A percentile compares a stretch with the other conserved stretches of the same genome.
These are phyloP conservation scores for Cryptoblepharus egeriae DNA, from an alignment of 2,797 vertebrate species.

Conservation along the genomic window DNA sequence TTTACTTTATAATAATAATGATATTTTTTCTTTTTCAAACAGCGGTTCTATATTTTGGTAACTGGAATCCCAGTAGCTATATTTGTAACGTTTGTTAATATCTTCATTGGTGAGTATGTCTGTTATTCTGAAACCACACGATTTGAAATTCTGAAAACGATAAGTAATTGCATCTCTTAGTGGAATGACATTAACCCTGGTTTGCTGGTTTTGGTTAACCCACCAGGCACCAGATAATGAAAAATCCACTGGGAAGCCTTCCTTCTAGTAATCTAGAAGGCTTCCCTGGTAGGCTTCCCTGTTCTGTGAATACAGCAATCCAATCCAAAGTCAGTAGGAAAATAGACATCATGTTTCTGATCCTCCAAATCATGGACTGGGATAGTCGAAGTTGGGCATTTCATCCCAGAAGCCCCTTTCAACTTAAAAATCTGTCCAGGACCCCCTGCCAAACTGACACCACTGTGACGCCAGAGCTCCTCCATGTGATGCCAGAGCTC, in stretches of 20 bases:
- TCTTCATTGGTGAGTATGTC: constrained; percentile 89
- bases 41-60: constrained; percentile 88
- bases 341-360: too few species aligned
- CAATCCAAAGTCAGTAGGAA: too few species aligned
- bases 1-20: neutral
- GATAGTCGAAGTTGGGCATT: too few species aligned
- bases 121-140: neutral
- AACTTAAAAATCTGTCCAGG: too few species aligned
- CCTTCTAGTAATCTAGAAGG: too few species aligned
- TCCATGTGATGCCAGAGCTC: too few species aligned
- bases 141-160: neutral
- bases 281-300: too few species aligned
- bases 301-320: too few species aligned
- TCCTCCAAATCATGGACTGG: too few species aligned
- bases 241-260: neutral
- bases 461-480: too few species aligned
- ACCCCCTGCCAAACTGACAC: too few species aligned
- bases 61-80: constrained; percentile 86
- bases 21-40: constrained; percentile 33
- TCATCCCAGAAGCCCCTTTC: too few species aligned
- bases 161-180: neutral
- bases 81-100: constrained; percentile 84
- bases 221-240: neutral
- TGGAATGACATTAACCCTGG: neutral
- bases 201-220: neutral